Evolutionary conservation across 2,113 vertebrate species (phyloP), one percentile per base, ranked within the genome.

Genomic region (Xenopus borealis): DNA sequence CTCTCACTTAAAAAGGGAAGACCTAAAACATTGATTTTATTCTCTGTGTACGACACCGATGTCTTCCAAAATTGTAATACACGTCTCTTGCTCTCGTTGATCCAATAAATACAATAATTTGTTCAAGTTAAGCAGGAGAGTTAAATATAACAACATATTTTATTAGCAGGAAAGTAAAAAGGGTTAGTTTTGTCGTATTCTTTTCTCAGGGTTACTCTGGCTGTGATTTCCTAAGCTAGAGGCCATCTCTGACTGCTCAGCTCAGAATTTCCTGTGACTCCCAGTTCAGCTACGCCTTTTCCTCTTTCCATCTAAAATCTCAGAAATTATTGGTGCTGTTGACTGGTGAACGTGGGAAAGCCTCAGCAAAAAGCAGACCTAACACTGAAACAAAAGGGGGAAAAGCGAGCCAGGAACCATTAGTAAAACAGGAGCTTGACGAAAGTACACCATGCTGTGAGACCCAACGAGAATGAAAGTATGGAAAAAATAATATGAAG

Each of bases 231-330:
- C 73, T 75, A 62, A 20, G 53, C 18, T 23, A 17, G 66, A 55
- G 66, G 46, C 66, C 73, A 55, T 53, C 47, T 53, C 66, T 62
- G 73, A 69, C 57, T 53, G 45, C 18, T 75, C 20, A 62, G 73
- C 57, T 68, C 45, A 30, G 19, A 33, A 66, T 44, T 75, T 75
- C 73, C 73, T 75, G 73, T 69, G 30, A 62, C 18, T 57, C 44
- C 33, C 62, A 45, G 55, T 50, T 46, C 72, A 62, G 72, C 59
- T 62, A 69, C 73, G 66, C 73, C 73, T 75, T 75, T 75, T 75
- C 73, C 73, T 75, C 66, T 75, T 75, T 75, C 73, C 65, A 62
- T 69, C 17, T 19, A 66, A 62, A n/a, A 75, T 69, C 66, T 66
- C 73, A 62, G 45, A 69, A 69, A 69, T 17, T 45, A 33, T 20